Evolutionary conservation across 2,888 invertebrate species (phyloP).

Genomic region (Cantharis lateralis): DNA sequence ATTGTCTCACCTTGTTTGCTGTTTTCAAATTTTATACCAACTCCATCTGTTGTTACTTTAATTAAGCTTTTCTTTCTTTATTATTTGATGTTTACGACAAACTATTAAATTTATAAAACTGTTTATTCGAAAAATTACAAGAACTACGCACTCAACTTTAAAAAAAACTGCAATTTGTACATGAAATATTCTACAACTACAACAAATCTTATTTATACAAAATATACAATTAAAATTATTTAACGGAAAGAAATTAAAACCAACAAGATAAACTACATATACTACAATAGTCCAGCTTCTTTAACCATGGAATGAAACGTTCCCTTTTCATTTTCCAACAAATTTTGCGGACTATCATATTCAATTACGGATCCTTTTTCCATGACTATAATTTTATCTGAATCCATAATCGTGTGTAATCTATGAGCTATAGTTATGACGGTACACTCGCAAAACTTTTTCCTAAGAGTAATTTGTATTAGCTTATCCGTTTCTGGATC

Average conservation of each 20-base stretch:
- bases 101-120: neutral
- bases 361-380: constrained; percentile 75
- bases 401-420: constrained; percentile 82
- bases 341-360: constrained; percentile 71
- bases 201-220: neutral
- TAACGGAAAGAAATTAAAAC: neutral
- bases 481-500: constrained; percentile 75
- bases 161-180: neutral
- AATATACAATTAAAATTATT: neutral
- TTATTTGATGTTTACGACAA: too few relatives aligned
- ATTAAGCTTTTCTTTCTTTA: too few relatives aligned
- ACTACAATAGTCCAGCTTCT: constrained; percentile 67
- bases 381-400: constrained; percentile 76
- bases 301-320: constrained; percentile 69
- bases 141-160: neutral
- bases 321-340: constrained; percentile 64
- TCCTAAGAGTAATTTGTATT: constrained; percentile 75
- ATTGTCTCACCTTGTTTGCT: too few relatives aligned
- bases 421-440: constrained; percentile 82
- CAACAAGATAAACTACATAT: neutral
- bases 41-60: too few relatives aligned
- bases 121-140: neutral
- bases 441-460: constrained; percentile 73
- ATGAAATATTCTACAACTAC: neutral
- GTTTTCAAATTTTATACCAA: too few relatives aligned